Conservation (phyloP, 2,888 invertebrate genomes). For the Imbricaverruca yamaguchii region DNA sequence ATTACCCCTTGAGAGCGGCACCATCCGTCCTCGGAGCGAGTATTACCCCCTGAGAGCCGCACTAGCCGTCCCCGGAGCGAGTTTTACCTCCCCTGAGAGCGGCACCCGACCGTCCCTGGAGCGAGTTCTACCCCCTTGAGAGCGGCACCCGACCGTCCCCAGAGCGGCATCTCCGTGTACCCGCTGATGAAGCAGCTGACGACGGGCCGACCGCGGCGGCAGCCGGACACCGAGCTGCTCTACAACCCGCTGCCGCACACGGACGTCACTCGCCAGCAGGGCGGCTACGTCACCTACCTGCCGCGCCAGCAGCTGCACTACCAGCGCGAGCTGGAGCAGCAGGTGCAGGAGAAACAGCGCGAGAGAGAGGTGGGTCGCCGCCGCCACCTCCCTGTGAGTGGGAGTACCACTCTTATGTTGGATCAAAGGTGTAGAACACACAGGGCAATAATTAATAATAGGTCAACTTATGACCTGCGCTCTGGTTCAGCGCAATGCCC, state of each 20-base stretch:
- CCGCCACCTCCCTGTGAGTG: background rate
- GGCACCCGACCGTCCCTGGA: no score
- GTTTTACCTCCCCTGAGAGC: no score
- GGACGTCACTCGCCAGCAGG: background rate
- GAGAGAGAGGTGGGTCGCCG: background rate
- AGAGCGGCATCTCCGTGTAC: slow-evolving; percentile 9
- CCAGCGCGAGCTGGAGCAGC: background rate
- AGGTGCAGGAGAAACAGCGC: background rate
- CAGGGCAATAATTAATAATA: no score
- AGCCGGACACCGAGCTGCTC: background rate
- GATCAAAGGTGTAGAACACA: no score
- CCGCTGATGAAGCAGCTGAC: slow-evolving; percentile 5
- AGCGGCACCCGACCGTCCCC: background rate
- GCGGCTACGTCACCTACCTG: background rate
- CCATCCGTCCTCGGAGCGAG: no score
- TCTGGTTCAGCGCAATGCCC: no score
- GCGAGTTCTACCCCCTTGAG: no score
- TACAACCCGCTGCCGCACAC: slow-evolving; percentile 16
- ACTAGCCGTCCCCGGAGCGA: no score
- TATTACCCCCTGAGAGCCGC: no score
- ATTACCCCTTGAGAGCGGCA: no score
- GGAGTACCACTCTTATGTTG: no score
- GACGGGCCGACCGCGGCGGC: background rate
- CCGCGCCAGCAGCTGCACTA: background rate
- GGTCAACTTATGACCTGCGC: no score